Evolutionary conservation across 1,140 invertebrate genomes (phyloP).

Genomic region (Homalodisca vitripennis): DNA sequence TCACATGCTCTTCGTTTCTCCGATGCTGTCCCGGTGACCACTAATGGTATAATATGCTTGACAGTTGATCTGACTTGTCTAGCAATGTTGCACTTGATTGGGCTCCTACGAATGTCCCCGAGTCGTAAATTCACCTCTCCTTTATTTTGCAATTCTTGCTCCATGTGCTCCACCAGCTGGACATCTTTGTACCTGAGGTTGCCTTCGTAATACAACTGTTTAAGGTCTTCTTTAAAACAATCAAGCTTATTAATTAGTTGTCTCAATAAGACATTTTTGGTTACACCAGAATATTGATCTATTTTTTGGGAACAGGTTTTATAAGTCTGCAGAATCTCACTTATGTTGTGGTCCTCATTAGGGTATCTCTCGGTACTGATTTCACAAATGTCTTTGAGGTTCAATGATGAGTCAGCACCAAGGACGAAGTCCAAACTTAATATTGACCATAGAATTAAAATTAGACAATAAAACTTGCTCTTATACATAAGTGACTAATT

Average conservation of each 20-base stretch:
- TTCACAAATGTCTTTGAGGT: not conserved
- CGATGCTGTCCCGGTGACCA: not conserved
- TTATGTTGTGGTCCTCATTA: not conserved
- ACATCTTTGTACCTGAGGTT: not conserved
- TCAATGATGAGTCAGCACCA: too few species aligned
- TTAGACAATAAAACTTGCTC: too few species aligned
- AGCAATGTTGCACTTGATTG: not conserved
- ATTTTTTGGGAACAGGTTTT: not conserved
- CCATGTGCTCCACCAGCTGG: not conserved
- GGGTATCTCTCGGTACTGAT: constrained; percentile 1
- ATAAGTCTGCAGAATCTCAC: constrained; percentile 4
- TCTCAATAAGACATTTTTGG: not conserved
- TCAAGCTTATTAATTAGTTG: not conserved
- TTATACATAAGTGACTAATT: too few species aligned
- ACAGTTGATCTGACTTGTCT: not conserved
- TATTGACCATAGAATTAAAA: too few species aligned
- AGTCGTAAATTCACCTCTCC: not conserved
- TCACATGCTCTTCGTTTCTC: constrained; percentile 10
- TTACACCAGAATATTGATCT: not conserved
- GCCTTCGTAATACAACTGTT: constrained; percentile 2
- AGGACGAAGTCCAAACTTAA: too few species aligned
- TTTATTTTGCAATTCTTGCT: not conserved
- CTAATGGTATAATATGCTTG: constrained; percentile 4
- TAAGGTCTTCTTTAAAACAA: constrained; percentile 11
- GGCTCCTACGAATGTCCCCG: not conserved